Conservation (phyloP, 2,888 invertebrate species). For the Melanophora roralis region DNA sequence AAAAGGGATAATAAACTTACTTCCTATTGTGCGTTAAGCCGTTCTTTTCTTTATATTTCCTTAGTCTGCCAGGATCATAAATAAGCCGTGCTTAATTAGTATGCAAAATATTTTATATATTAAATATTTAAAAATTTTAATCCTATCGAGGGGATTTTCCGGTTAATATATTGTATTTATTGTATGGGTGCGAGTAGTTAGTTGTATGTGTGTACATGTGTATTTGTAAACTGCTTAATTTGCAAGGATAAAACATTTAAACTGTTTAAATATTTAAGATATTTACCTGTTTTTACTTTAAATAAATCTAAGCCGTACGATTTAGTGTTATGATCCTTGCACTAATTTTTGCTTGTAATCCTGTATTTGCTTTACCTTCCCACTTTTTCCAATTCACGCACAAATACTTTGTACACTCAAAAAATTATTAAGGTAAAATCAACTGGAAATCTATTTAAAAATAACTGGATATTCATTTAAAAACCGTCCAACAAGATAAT, state of each 20-base stretch:
- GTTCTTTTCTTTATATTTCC: conserved; percentile 1
- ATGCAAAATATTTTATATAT: conserved; percentile 73
- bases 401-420: too few relatives aligned
- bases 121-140: conserved; percentile 65
- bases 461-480: too few relatives aligned
- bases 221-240: too few relatives aligned
- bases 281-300: conserved; percentile 46
- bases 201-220: too few relatives aligned
- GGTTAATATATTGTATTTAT: conserved; percentile 60
- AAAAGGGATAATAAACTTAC: conserved; percentile 34
- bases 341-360: conserved; percentile 50
- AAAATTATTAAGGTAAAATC: too few relatives aligned
- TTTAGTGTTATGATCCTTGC: conserved; percentile 55
- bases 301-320: conserved; percentile 37
- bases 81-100: conserved; percentile 70
- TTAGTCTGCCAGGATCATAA: conserved; percentile 29
- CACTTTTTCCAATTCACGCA: conserved; percentile 4
- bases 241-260: conserved; percentile 49
- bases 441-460: too few relatives aligned
- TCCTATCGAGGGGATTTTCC: conserved; percentile 73
- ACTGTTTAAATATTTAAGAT: conserved; percentile 10
- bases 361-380: conserved; percentile 41
- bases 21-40: conserved; percentile 50
- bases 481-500: too few relatives aligned
- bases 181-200: neutral